A percentile compares a stretch with the other conserved stretches of the same genome.
phyloP scores from a whole-genome alignment of 2,888 invertebrate species.

The Euclidia mi region DNA sequence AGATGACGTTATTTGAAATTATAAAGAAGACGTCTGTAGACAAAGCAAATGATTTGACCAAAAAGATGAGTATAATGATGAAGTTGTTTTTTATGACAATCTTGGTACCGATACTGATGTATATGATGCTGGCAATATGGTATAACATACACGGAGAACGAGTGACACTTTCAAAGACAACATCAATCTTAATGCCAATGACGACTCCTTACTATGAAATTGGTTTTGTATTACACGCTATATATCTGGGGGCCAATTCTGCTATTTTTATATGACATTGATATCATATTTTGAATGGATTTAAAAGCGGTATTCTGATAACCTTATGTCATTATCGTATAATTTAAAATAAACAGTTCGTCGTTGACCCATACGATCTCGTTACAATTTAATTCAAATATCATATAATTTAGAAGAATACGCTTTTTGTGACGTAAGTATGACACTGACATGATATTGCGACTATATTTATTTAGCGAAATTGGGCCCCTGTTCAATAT shows the following conservation, averaged over 20 bases:
- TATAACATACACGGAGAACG: slow-evolving; percentile 64
- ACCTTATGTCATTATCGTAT: no score
- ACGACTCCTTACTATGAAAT: slow-evolving; percentile 73
- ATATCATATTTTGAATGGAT: no score
- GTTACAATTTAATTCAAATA: no score
- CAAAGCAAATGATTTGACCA: slow-evolving; percentile 48
- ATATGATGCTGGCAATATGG: slow-evolving; percentile 66
- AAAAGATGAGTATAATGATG: slow-evolving; percentile 54
- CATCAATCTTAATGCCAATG: slow-evolving; percentile 74
- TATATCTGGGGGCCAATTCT: no score
- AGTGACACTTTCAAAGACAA: slow-evolving; percentile 69
- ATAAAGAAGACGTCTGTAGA: slow-evolving; percentile 55
- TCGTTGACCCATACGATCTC: no score
- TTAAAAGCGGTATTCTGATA: no score
- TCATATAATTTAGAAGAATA: no score
- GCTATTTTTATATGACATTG: no score
- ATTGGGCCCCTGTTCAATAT: slow-evolving; percentile 66
- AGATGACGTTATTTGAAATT: slow-evolving; percentile 61
- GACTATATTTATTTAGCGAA: no score
- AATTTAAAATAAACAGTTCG: no score
- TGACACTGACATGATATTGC: no score
- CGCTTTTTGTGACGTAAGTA: no score
- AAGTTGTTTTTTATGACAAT: slow-evolving; percentile 52
- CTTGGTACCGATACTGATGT: slow-evolving; percentile 58
- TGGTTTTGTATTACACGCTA: slow-evolving; percentile 66